Base-by-base conservation (phyloP, 2,888 invertebrate genomes). In the Smittia sp. region DNA sequence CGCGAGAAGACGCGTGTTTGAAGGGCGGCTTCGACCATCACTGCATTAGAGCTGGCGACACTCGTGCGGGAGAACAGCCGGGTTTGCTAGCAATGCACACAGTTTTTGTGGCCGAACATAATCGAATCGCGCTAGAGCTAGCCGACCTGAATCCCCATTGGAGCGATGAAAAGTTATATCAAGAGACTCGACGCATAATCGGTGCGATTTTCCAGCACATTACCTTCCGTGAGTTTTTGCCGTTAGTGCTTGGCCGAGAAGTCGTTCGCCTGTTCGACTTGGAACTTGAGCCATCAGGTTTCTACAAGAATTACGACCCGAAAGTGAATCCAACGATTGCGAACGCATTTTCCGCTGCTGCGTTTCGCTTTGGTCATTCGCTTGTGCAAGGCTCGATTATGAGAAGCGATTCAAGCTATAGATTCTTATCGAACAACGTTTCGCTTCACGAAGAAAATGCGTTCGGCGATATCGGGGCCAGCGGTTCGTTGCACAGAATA, bases 361-460 rank as follows among this genome's bases (percentile, higher is more conserved):
- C 94, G 1, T 94, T 92, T 81, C 85, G 94, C 22, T 94, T 94
- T 80, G 94, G 94, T 0, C 94, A 94, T 80, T 93, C 94, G 58
- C 83, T 96, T 76, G 92, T 95, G 1, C 93, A 94, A 78, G 86
- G 87, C 4, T 88, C 89, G 9, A 90, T 94, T 79, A 84, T 91
- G 75, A 85, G 93, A 75, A 90, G 86, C 77, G 91, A 93, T 77
- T 85, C 85, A 7, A 85, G 88, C 76, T 91, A 92, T 78, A 84
- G 87, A 52, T 86, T 89, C 0, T 81, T 92, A 74, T 85, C 85
- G 63, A 90, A 90, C 76, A 93, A 93, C 79, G 91, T 93, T 0
- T 87, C 90, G 1, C 86, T 94, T 2, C 93, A 93, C 80, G 87
- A 90, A 75, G 94, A 94, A 79, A 85, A 89, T 75, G 87, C 87